phyloP scores from a whole-genome alignment of 1,140 invertebrate species.

The Spodoptera frugiperda region DNA sequence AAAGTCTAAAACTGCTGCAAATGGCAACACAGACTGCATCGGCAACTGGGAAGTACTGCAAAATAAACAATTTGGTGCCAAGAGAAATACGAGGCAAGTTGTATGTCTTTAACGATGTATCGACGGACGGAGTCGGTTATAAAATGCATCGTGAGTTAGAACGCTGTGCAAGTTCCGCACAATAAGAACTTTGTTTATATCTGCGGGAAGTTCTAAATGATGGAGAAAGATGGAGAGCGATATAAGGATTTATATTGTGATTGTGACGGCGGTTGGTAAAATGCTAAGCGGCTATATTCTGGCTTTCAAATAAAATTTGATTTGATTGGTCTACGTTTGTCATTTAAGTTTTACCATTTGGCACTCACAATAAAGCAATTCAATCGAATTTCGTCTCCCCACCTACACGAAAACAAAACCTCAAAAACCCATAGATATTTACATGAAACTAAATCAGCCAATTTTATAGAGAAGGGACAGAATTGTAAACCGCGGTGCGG shows the following conservation, averaged over 20 bases:
- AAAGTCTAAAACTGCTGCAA: slow-evolving; percentile 39
- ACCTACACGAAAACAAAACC: background rate
- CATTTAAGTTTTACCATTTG: too few relatives aligned
- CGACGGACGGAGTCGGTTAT: slow-evolving; percentile 11
- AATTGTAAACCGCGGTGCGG: slow-evolving; percentile 16
- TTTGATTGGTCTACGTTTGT: too few relatives aligned
- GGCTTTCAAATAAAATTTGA: too few relatives aligned
- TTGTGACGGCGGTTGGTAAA: too few relatives aligned
- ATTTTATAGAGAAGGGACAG: slow-evolving; percentile 27
- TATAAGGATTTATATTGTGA: too few relatives aligned
- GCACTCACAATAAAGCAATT: too few relatives aligned
- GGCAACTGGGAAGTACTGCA: slow-evolving; percentile 16
- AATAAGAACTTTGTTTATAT: too few relatives aligned
- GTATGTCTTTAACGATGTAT: slow-evolving; percentile 39
- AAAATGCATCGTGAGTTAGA: background rate
- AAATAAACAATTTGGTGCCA: slow-evolving; percentile 34
- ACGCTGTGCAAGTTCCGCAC: too few relatives aligned
- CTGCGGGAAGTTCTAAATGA: too few relatives aligned
- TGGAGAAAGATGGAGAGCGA: too few relatives aligned
- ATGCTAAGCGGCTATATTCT: too few relatives aligned
- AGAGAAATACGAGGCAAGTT: slow-evolving; percentile 15
- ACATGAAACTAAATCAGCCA: slow-evolving; percentile 1
- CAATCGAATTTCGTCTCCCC: too few relatives aligned
- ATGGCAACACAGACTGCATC: slow-evolving; percentile 35
- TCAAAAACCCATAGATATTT: background rate